Evolutionary conservation across 2,113 vertebrate genomes (phyloP), one percentile per base, ranked within the genome.

Genomic region (Proterorhinus semilunaris): DNA sequence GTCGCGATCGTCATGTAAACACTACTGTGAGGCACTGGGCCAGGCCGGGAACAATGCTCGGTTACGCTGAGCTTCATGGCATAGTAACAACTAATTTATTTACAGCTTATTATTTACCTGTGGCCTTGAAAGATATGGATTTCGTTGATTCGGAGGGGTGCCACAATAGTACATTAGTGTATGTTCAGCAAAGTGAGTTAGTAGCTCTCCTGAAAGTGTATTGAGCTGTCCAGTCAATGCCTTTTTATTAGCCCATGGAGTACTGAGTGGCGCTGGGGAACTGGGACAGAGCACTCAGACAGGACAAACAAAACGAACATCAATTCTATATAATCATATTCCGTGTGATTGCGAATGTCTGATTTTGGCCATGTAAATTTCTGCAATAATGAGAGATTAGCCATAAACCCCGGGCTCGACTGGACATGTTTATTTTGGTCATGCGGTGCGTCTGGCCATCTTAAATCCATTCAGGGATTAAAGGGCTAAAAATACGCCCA

Each of bases 401-500:
- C 17, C 53, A 27, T 55, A 55, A 55, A 55, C 17, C 17, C 10
- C 0, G 53, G 53, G 53, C 17, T 55, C 53, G 27, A 55, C 53
- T 55, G 17, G 53, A 55, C 53, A 55, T 55, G 53, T 55, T 55
- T 55, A 55, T 55, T 55, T 55, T 55, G 17, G 53, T 55, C 53
- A 55, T 55, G 53, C 27, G 53, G 53, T 27, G 17, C 16, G 53
- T 55, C 53, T 55, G 53, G 53, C 53, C 53, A 55, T 55, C 53
- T 27, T 55, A 55, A 55, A 55, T 55, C 53, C 53, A 55, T 55
- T 55, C 53, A 55, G 17, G 53, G 53, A 55, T 55, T 55, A 55
- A 10, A 55, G 53, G 17, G 53, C 17, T 55, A 55, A 55, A 55
- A 27, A 55, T 55, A 55, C 17, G 27, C 10, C 17, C 53, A 9